Percentiles rank a stretch among this genome's conserved stretches.
These are phyloP conservation scores for Mya arenaria DNA, from an alignment of 1,140 invertebrate species.

Conservation along the genomic window DNA sequence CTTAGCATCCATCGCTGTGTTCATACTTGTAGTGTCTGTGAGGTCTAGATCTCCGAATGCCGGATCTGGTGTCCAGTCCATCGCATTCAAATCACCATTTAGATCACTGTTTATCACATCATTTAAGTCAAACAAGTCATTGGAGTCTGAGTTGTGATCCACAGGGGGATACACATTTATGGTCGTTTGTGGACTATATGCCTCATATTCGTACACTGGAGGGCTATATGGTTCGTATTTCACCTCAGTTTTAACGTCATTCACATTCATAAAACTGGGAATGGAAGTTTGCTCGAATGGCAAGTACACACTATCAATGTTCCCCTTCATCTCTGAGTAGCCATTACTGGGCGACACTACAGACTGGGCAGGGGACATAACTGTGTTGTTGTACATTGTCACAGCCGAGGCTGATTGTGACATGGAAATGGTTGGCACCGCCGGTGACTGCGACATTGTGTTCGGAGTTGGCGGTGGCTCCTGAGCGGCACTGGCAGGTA, in stretches of 20 bases:
- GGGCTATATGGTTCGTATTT: slow-evolving; percentile 19
- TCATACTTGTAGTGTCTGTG: slow-evolving; percentile 59
- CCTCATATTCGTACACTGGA: no score
- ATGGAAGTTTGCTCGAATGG: background rate
- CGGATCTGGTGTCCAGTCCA: slow-evolving; percentile 77
- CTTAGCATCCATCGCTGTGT: slow-evolving; percentile 57
- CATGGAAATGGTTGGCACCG: slow-evolving; percentile 55
- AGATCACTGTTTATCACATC: slow-evolving; percentile 70
- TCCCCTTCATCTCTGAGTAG: slow-evolving; percentile 29
- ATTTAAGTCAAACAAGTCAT: slow-evolving; percentile 72
- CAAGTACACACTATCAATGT: slow-evolving; percentile 14
- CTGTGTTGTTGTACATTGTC: background rate
- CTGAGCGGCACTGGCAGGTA: slow-evolving; percentile 92
- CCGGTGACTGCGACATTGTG: slow-evolving; percentile 76
- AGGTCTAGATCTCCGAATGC: slow-evolving; percentile 69
- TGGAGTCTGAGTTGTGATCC: slow-evolving; percentile 45
- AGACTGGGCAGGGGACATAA: background rate
- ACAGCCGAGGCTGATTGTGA: slow-evolving; percentile 13
- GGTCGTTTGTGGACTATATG: slow-evolving; percentile 21
- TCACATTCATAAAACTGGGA: slow-evolving; percentile 13
- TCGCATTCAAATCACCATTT: slow-evolving; percentile 70
- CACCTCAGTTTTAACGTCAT: slow-evolving; percentile 12
- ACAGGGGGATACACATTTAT: slow-evolving; percentile 8
- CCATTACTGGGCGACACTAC: background rate
- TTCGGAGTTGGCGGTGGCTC: slow-evolving; percentile 88